phyloP scores from a whole-genome alignment of 2,113 vertebrate genomes.

The Cariama cristata region DNA sequence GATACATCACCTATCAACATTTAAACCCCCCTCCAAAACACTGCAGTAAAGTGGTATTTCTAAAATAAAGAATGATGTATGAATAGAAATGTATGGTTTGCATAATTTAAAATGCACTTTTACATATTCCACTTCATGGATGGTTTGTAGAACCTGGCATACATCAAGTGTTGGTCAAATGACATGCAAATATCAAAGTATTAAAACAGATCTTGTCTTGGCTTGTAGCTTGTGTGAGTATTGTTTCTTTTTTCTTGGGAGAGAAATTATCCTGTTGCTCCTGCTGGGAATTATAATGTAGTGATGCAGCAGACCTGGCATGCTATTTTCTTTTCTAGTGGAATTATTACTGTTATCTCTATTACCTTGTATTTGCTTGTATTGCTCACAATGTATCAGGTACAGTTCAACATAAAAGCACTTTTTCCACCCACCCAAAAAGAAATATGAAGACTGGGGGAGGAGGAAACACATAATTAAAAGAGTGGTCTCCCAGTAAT shows the following conservation, averaged over 20 bases:
- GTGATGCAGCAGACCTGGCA: background rate
- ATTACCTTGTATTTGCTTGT: background rate
- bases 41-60: conserved; percentile 23
- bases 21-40: background rate
- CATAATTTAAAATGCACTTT: conserved; percentile 31
- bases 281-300: background rate
- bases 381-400: background rate
- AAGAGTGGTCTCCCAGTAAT: background rate
- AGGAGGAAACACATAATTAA: background rate
- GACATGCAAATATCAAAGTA: background rate
- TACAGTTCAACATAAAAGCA: background rate
- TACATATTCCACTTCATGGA: conserved; percentile 5
- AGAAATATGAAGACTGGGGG: background rate
- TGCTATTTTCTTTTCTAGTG: background rate
- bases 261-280: background rate
- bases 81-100: background rate
- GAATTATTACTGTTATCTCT: background rate
- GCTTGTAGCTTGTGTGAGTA: background rate
- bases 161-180: background rate
- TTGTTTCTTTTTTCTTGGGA: background rate
- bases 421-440: background rate
- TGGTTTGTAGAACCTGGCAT: background rate
- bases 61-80: conserved; percentile 11
- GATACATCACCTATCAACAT: background rate
- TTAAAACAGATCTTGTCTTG: background rate